Conservation (phyloP, 2,797 vertebrate genomes). For the Scyliorhinus canicula region DNA sequence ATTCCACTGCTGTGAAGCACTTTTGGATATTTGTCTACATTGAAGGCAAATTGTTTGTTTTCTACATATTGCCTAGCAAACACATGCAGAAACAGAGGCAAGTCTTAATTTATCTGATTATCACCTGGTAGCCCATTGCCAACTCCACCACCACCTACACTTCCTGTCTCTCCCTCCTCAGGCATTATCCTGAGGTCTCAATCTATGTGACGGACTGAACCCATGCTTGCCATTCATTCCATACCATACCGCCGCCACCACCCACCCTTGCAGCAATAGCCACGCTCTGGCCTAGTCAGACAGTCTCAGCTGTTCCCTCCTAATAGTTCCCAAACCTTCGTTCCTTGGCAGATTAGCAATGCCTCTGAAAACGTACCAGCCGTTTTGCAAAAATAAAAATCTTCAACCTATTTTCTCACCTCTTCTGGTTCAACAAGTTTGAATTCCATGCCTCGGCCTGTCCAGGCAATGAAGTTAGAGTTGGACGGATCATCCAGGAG, state of each 20-base stretch:
- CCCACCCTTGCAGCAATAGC: background rate
- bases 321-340: background rate
- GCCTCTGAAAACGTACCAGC: background rate
- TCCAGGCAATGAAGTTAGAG: conserved; percentile 94
- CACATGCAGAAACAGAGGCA: background rate
- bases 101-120: background rate
- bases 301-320: background rate
- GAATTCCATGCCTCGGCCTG: conserved; percentile 96
- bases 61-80: background rate
- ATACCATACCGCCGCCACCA: background rate
- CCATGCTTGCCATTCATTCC: background rate
- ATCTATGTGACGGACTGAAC: background rate
- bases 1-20: background rate
- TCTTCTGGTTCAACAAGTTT: conserved; percentile 97
- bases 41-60: background rate
- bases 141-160: background rate
- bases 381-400: background rate
- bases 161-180: background rate
- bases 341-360: background rate
- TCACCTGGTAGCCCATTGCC: background rate
- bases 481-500: conserved; percentile 86
- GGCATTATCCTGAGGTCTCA: background rate
- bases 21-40: background rate
- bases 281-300: background rate
- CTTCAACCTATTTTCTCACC: conserved; percentile 53